Evolutionary conservation across 2,888 invertebrate species (phyloP).

Genomic region (Microctonus brassicae): DNA sequence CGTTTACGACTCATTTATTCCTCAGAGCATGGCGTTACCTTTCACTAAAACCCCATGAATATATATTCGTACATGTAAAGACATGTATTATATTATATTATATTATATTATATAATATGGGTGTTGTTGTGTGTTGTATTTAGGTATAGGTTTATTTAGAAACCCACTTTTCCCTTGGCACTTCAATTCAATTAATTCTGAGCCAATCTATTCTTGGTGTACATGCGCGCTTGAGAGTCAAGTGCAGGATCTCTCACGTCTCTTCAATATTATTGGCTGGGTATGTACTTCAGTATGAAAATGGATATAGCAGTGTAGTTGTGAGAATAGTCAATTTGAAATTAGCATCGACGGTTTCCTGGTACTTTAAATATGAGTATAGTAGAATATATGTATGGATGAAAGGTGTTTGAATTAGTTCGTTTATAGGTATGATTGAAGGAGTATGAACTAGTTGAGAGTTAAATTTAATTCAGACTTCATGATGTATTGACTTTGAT

Average conservation of each 20-base stretch:
- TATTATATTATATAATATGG: no score
- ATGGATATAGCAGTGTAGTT: background rate
- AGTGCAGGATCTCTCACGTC: constrained; percentile 35
- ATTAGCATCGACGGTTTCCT: constrained; percentile 1
- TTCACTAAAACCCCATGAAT: background rate
- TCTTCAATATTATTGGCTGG: constrained; percentile 1
- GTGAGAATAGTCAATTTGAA: background rate
- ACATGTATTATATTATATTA: background rate
- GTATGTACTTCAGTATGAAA: background rate
- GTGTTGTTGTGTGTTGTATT: no score
- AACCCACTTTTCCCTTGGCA: background rate
- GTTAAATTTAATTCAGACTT: no score
- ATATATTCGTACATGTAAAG: background rate
- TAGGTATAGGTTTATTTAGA: background rate
- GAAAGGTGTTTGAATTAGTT: background rate
- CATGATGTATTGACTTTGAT: background rate
- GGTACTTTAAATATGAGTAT: background rate
- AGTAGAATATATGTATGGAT: no score
- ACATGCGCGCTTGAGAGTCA: background rate
- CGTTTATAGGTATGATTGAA: background rate
- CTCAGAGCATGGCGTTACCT: background rate
- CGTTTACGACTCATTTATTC: background rate
- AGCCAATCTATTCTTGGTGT: background rate
- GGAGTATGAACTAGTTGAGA: no score
- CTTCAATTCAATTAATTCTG: background rate